phyloP scores from a whole-genome alignment of 2,797 vertebrate genomes.

The Rhinoraja longicauda region DNA sequence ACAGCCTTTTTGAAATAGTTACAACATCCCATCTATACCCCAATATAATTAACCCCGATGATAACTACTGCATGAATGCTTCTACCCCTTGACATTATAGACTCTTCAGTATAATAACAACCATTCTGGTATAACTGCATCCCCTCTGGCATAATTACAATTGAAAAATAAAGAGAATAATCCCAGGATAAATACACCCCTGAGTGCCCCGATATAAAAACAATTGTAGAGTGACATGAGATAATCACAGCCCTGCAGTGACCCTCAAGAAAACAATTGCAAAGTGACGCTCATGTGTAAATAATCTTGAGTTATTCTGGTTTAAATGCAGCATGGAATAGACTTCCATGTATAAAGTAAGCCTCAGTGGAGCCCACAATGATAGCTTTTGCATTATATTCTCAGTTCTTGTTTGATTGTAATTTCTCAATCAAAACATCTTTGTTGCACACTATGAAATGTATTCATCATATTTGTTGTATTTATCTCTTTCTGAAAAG shows the following conservation, averaged over 20 bases:
- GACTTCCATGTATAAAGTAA: neutral
- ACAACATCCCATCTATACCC: neutral
- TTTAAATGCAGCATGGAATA: neutral
- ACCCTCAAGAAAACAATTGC: neutral
- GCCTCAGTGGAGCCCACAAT: neutral
- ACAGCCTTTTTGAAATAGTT: neutral
- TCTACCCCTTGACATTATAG: too few relatives aligned
- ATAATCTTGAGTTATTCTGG: neutral
- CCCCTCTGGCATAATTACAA: neutral
- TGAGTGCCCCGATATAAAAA: neutral
- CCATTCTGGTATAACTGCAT: neutral
- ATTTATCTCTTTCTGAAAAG: neutral
- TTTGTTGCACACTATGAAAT: neutral
- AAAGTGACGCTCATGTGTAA: neutral
- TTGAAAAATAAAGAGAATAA: too few relatives aligned
- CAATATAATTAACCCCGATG: neutral
- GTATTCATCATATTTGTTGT: neutral
- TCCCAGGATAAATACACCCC: too few relatives aligned
- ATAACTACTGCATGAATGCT: too few relatives aligned
- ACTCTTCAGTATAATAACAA: neutral
- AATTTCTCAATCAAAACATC: neutral
- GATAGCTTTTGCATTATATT: neutral
- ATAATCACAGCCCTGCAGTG: neutral
- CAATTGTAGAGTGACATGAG: neutral
- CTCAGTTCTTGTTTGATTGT: neutral